These are phyloP conservation scores for Colinus virginianus DNA, from an alignment of 2,113 vertebrate species.

Conservation along the genomic window DNA sequence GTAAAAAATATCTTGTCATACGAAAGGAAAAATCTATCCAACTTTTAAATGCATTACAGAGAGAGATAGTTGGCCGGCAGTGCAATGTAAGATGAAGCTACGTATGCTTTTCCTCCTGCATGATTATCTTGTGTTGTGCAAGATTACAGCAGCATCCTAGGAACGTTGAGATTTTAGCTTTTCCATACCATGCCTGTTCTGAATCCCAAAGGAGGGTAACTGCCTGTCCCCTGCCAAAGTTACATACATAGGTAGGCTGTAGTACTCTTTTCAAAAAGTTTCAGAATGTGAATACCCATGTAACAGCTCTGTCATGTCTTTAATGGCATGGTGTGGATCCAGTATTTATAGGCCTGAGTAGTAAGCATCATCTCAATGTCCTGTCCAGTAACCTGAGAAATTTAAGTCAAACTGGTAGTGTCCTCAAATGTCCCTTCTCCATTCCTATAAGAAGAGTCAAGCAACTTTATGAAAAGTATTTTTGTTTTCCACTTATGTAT, in stretches of 20 bases:
- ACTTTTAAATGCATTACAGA: neutral
- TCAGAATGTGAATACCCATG: neutral
- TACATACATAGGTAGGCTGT: neutral
- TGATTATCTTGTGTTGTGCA: neutral
- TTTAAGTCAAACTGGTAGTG: neutral
- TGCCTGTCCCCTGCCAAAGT: neutral
- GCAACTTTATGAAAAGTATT: neutral
- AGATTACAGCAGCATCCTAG: neutral
- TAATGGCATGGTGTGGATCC: neutral
- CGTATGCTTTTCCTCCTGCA: fast-evolving
- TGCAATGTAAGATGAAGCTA: neutral
- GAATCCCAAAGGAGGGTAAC: neutral
- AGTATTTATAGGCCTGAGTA: neutral
- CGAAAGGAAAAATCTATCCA: neutral
- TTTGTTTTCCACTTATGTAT: fast-evolving
- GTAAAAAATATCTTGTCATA: neutral
- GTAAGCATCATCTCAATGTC: neutral
- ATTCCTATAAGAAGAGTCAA: neutral
- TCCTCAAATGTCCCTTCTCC: neutral
- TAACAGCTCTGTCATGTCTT: neutral
- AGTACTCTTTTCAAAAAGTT: neutral
- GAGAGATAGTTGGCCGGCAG: neutral
- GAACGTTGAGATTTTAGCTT: neutral
- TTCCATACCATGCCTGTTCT: neutral
- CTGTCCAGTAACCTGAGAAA: neutral